phyloP scores from a whole-genome alignment of 2,113 vertebrate genomes.

The Aldabrachelys gigantea region DNA sequence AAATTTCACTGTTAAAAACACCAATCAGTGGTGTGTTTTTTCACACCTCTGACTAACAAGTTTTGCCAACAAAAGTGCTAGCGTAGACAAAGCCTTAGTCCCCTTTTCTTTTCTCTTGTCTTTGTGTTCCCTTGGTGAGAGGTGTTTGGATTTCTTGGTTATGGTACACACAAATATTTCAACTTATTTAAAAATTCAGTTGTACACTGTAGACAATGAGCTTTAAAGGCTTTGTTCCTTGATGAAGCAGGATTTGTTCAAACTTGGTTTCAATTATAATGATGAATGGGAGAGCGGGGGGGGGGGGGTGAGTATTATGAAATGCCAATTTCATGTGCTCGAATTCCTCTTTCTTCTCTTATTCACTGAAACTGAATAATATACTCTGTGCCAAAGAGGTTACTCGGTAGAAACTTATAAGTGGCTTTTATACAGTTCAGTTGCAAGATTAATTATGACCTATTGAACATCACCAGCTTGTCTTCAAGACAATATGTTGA shows the following conservation, averaged over 20 bases:
- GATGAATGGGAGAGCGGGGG: too few species aligned
- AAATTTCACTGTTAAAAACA: too few species aligned
- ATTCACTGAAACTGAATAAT: conserved; percentile 17
- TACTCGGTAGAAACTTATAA: conserved; percentile 25
- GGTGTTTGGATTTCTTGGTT: not conserved
- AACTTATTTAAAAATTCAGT: conserved; percentile 23
- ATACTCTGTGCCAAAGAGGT: not conserved
- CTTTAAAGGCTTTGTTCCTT: conserved; percentile 27
- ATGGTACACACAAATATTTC: conserved; percentile 3
- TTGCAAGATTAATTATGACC: not conserved
- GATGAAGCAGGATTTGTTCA: not conserved
- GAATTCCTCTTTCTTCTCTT: not conserved
- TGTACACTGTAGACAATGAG: conserved; percentile 1
- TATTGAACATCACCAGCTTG: not conserved
- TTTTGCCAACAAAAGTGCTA: too few species aligned
- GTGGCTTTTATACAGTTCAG: not conserved
- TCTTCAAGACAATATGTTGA: not conserved
- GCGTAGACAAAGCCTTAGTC: too few species aligned
- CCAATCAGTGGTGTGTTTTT: too few species aligned
- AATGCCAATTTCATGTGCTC: conserved; percentile 22
- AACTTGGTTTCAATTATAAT: conserved; percentile 19
- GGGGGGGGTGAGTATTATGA: not conserved
- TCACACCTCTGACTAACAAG: too few species aligned
- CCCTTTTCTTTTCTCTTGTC: not conserved
- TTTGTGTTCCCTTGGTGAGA: not conserved